A percentile compares a stretch with the other conserved stretches of the same genome.
Evolutionary conservation across 2,888 invertebrate species (phyloP).

Genomic region (Drosophila recens): DNA sequence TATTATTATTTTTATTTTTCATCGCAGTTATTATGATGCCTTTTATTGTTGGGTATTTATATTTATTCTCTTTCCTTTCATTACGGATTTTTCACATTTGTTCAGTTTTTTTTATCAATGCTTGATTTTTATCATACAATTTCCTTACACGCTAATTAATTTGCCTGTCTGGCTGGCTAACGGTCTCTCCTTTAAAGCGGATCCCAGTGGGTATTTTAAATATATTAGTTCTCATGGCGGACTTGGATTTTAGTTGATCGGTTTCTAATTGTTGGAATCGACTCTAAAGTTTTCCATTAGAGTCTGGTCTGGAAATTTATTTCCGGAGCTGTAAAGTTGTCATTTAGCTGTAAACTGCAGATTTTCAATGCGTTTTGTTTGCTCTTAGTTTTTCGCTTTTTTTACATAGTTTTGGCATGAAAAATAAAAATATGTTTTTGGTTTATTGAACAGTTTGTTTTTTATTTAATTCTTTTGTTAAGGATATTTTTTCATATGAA

Average conservation of each 20-base stretch:
- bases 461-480: constrained; percentile 40
- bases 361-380: constrained; percentile 1
- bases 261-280: not conserved
- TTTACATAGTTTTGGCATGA: constrained; percentile 30
- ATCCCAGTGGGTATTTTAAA: constrained; percentile 24
- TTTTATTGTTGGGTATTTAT: constrained; percentile 65
- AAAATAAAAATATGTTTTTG: constrained; percentile 50
- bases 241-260: constrained; percentile 46
- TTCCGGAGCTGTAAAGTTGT: constrained; percentile 34
- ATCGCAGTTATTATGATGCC: constrained; percentile 60
- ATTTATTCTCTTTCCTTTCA: constrained; percentile 25
- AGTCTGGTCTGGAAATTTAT: constrained; percentile 5
- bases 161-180: constrained; percentile 47
- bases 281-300: not conserved
- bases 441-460: constrained; percentile 57
- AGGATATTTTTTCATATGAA: constrained; percentile 30
- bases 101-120: constrained; percentile 43
- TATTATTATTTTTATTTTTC: constrained; percentile 66
- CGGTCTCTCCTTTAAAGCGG: constrained; percentile 23
- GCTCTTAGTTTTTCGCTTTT: constrained; percentile 1
- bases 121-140: constrained; percentile 74
- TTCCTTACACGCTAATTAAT: constrained; percentile 76
- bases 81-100: constrained; percentile 15
- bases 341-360: constrained; percentile 19
- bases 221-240: constrained; percentile 44